phyloP scores from a whole-genome alignment of 2,113 vertebrate species.

The Sebastes schlegelii region DNA sequence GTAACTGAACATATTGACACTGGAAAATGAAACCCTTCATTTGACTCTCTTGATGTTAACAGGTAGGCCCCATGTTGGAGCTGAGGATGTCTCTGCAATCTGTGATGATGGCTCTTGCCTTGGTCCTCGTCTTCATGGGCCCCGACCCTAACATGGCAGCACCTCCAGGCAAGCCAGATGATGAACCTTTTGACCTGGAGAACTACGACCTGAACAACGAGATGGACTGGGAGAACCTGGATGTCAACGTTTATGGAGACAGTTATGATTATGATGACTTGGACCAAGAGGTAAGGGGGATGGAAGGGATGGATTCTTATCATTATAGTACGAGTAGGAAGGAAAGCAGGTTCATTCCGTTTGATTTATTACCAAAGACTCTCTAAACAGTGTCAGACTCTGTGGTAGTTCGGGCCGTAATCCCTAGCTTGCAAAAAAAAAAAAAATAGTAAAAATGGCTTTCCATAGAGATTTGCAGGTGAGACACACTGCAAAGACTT shows the following conservation, averaged over 20 bases:
- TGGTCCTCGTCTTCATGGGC: slow-evolving; percentile 49
- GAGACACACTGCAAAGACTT: too few relatives aligned
- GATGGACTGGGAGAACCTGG: slow-evolving; percentile 74
- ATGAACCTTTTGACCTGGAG: slow-evolving; percentile 56
- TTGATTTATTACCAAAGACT: too few relatives aligned
- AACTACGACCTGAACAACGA: slow-evolving; percentile 73
- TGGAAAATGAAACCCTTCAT: not conserved
- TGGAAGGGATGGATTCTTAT: not conserved
- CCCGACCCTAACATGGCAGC: slow-evolving; percentile 32
- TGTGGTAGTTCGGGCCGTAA: too few relatives aligned
- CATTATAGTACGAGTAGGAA: too few relatives aligned
- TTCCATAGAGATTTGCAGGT: too few relatives aligned
- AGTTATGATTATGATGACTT: slow-evolving; percentile 79
- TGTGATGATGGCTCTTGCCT: slow-evolving; percentile 6
- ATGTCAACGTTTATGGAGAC: slow-evolving; percentile 81
- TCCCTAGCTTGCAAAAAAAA: too few relatives aligned
- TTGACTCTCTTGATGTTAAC: not conserved
- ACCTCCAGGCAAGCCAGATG: slow-evolving; percentile 31
- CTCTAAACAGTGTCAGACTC: too few relatives aligned
- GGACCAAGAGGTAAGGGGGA: slow-evolving; percentile 71
- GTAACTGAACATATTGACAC: not conserved
- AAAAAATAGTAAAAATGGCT: too few relatives aligned
- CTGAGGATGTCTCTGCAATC: slow-evolving; percentile 51
- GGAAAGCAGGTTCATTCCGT: too few relatives aligned
- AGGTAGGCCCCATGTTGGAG: slow-evolving; percentile 11